Percentiles rank a stretch among this genome's conserved stretches.
These are phyloP conservation scores for Callithrix jacchus DNA, from an alignment of 2,113 vertebrate species.

Conservation along the genomic window DNA sequence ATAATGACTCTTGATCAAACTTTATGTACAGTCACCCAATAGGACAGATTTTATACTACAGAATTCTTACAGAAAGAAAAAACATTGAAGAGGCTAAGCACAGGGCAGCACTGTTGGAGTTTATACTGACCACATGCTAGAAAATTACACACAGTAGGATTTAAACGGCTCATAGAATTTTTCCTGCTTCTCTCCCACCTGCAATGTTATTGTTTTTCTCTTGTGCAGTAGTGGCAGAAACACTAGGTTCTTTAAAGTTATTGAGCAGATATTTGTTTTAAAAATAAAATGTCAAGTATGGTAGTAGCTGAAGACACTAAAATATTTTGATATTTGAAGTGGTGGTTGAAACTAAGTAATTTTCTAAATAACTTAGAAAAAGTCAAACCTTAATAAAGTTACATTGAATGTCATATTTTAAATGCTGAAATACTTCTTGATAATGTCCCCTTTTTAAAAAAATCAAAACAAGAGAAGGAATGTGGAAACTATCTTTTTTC, in stretches of 20 bases:
- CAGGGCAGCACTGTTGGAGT: not conserved
- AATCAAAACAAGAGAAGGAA: not conserved
- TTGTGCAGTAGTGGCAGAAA: not conserved
- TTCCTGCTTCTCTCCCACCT: not conserved
- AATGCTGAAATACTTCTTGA: not conserved
- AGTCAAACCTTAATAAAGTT: not conserved
- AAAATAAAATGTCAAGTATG: not conserved
- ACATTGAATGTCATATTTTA: not conserved
- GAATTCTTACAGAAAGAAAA: not conserved
- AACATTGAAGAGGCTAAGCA: not conserved
- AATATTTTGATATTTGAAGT: not conserved
- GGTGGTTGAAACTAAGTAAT: not conserved
- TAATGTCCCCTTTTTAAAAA: not conserved
- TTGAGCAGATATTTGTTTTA: not conserved
- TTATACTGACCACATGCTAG: not conserved
- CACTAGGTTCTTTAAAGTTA: not conserved
- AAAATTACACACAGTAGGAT: constrained; percentile 12
- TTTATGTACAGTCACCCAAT: not conserved
- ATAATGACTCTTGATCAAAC: constrained; percentile 12
- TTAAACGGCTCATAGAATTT: not conserved
- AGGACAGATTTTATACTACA: not conserved
- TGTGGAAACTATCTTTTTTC: not conserved
- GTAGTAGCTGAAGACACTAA: not conserved
- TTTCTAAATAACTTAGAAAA: not conserved
- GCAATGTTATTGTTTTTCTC: not conserved